phyloP scores from a whole-genome alignment of 2,888 invertebrate genomes.

The Polyommatus icarus region DNA sequence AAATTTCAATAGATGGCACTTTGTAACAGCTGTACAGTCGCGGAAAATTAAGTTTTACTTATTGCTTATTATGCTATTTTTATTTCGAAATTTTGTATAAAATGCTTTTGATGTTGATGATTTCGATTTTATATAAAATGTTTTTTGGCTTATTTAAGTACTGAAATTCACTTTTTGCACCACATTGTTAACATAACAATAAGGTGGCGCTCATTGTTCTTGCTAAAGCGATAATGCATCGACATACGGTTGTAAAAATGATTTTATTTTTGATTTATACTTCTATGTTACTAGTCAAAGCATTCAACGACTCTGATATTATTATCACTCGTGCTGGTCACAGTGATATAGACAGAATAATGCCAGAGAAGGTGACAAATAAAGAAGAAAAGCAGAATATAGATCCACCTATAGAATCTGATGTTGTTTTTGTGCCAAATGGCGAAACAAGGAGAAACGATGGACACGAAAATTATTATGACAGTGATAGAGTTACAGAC shows the following conservation, averaged over 20 bases:
- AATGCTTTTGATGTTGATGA: not conserved
- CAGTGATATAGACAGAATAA: constrained; percentile 38
- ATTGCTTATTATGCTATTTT: too few relatives aligned
- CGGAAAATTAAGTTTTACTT: too few relatives aligned
- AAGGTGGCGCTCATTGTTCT: not conserved
- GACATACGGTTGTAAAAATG: constrained; percentile 25
- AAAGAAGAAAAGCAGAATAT: not conserved
- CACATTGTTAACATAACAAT: not conserved
- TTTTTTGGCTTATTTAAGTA: not conserved
- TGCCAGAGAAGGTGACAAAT: constrained; percentile 12
- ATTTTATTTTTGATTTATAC: constrained; percentile 36
- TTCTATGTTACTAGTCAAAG: not conserved
- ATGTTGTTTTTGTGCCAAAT: constrained; percentile 60
- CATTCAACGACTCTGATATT: constrained; percentile 48
- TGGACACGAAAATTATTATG: constrained; percentile 45
- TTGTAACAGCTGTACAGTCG: not conserved
- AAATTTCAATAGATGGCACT: constrained; percentile 17
- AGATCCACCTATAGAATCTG: constrained; percentile 38
- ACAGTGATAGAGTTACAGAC: constrained; percentile 17
- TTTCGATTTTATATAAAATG: too few relatives aligned
- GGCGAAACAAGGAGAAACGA: constrained; percentile 41
- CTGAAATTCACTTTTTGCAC: not conserved
- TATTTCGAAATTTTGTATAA: too few relatives aligned
- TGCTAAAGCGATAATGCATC: not conserved
- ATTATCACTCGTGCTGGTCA: constrained; percentile 53